Conservation (phyloP, 2,113 vertebrate genomes). For the Python bivittatus region DNA sequence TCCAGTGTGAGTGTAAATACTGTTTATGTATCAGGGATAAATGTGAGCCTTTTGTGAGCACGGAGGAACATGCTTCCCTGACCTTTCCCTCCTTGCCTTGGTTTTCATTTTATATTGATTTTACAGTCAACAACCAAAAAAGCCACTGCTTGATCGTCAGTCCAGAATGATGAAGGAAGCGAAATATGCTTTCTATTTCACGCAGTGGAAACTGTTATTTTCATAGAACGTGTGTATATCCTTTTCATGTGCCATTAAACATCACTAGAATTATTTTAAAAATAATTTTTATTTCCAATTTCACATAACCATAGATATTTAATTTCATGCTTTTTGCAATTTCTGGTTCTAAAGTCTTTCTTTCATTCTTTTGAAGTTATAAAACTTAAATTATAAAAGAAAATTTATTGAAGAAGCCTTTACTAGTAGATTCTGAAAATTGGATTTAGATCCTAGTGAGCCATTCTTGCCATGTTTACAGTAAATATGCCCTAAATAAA, state of each 20-base stretch:
- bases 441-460: neutral
- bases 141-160: too few species aligned
- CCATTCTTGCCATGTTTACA: neutral
- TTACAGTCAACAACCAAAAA: neutral
- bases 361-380: neutral
- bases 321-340: neutral
- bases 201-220: too few species aligned
- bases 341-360: neutral
- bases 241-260: neutral
- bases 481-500: neutral
- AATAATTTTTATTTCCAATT: neutral
- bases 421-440: neutral
- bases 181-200: neutral
- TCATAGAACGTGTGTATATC: neutral
- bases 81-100: neutral
- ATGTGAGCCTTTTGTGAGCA: neutral
- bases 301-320: neutral
- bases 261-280: neutral
- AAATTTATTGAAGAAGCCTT: neutral
- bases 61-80: neutral
- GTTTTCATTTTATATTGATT: neutral
- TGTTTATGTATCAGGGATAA: neutral
- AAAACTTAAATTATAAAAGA: neutral
- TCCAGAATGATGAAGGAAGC: neutral
- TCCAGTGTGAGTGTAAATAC: neutral